Conservation (phyloP, 2,888 invertebrate genomes). For the Philonicus albiceps region DNA sequence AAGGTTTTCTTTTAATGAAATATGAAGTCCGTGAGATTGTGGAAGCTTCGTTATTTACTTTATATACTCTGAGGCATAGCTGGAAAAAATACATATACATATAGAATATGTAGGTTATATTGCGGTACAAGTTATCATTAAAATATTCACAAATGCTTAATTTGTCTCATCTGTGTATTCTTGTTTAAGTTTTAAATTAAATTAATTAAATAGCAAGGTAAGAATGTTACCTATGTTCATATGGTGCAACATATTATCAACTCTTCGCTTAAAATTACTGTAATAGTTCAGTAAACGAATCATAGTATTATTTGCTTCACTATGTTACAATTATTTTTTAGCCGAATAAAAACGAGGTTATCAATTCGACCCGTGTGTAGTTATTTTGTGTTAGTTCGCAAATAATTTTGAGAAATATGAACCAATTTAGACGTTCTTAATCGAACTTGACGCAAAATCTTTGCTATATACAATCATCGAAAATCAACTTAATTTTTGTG, state of each 20-base stretch:
- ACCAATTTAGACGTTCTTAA: too few species aligned
- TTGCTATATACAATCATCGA: too few species aligned
- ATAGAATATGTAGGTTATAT: background rate
- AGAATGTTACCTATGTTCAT: background rate
- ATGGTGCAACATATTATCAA: too few species aligned
- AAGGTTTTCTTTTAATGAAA: background rate
- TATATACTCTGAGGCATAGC: background rate
- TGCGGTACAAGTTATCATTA: background rate
- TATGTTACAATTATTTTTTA: too few species aligned
- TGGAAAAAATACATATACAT: background rate
- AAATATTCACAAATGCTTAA: background rate
- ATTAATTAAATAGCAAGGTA: background rate
- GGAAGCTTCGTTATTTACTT: background rate
- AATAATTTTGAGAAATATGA: too few species aligned
- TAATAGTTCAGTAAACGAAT: background rate
- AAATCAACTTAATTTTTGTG: too few species aligned
- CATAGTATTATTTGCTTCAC: background rate
- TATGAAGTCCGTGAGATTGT: background rate
- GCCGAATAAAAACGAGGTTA: too few species aligned
- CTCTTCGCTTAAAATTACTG: too few species aligned
- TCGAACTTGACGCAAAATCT: too few species aligned
- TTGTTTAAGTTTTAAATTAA: background rate
- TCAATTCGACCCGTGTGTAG: too few species aligned
- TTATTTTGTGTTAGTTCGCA: too few species aligned
- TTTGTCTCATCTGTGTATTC: background rate